Evolutionary conservation across 2,888 invertebrate species (phyloP).

Genomic region (Dysmachus trigonus): DNA sequence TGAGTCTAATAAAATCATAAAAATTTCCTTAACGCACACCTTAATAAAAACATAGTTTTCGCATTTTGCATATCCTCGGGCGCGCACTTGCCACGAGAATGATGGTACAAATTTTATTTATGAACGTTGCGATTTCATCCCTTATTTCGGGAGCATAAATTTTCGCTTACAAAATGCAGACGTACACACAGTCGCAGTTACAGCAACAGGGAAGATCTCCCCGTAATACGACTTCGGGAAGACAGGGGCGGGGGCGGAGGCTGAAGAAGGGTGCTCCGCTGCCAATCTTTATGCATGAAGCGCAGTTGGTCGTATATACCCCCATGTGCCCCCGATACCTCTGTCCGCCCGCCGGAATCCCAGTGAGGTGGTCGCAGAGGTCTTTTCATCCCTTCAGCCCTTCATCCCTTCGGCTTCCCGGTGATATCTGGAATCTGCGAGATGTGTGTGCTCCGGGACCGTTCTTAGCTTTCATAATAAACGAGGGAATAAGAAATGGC

Average conservation of each 20-base stretch:
- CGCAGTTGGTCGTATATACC: neutral
- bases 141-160: constrained; percentile 48
- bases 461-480: constrained; percentile 46
- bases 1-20: constrained; percentile 40
- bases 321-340: neutral
- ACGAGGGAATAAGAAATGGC: constrained; percentile 50
- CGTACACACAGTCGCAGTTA: constrained; percentile 32
- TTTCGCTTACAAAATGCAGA: constrained; percentile 47
- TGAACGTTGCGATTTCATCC: constrained; percentile 48
- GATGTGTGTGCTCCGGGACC: constrained; percentile 22
- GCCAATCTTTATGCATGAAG: constrained; percentile 13
- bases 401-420: constrained; percentile 38
- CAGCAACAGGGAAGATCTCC: neutral
- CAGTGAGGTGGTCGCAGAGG: constrained; percentile 9
- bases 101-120: constrained; percentile 50
- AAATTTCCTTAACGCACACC: constrained; percentile 43
- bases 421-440: constrained; percentile 45
- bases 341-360: too few relatives aligned
- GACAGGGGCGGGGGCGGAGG: neutral
- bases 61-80: constrained; percentile 46
- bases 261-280: neutral
- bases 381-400: constrained; percentile 34
- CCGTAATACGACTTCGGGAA: neutral
- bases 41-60: constrained; percentile 50
- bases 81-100: constrained; percentile 41